These are phyloP conservation scores for Paralinhomoeus sp. DNA, from an alignment of 2,888 invertebrate genomes.

Conservation along the genomic window DNA sequence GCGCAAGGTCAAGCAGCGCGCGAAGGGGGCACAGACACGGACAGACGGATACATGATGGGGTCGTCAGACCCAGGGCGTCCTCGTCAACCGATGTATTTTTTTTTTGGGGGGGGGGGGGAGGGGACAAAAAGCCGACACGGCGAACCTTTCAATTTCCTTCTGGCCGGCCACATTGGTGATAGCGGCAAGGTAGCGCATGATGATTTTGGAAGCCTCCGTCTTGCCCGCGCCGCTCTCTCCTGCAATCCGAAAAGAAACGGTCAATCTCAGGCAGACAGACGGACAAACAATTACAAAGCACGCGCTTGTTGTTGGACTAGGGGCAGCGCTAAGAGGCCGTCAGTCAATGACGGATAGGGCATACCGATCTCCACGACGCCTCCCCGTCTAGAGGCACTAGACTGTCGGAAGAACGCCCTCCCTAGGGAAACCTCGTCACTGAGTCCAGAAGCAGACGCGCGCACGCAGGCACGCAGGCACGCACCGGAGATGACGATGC, in stretches of 20 bases:
- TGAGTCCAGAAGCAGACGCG: slow-evolving; percentile 2
- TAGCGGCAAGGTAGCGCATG: slow-evolving; percentile 84
- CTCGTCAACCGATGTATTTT: no score
- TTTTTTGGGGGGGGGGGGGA: no score
- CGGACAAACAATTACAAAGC: no score
- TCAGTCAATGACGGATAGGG: slow-evolving; percentile 3
- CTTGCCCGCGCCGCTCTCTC: slow-evolving; percentile 87
- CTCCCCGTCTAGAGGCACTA: not conserved
- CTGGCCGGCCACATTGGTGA: slow-evolving; percentile 69
- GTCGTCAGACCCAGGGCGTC: no score
- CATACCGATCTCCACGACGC: no score
- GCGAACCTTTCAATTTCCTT: slow-evolving; percentile 75
- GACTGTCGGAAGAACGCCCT: not conserved
- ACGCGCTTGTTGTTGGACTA: no score
- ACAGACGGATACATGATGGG: no score
- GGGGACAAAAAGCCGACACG: not conserved
- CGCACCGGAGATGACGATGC: slow-evolving; percentile 65
- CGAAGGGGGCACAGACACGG: no score
- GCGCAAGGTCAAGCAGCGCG: no score
- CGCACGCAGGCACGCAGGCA: no score
- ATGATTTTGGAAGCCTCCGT: slow-evolving; percentile 97
- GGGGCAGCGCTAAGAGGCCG: slow-evolving; percentile 2
- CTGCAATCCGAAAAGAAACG: no score
- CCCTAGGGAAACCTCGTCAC: not conserved
- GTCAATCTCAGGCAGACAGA: no score